Evolutionary conservation across 2,888 invertebrate species (phyloP).

Genomic region (Synanthedon andrenaeformis): DNA sequence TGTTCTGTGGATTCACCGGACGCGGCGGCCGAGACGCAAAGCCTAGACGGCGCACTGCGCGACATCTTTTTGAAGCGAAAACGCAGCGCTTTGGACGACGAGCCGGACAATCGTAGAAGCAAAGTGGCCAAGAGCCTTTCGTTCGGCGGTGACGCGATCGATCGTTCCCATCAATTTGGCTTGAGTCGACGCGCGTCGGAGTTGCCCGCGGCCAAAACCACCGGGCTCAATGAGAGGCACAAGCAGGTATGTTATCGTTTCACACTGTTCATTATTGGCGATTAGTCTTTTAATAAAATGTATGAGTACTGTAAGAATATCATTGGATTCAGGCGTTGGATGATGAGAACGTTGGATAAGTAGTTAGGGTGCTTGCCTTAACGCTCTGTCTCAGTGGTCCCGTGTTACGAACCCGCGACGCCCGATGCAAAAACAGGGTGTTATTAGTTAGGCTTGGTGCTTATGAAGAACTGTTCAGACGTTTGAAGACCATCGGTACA

Average conservation of each 20-base stretch:
- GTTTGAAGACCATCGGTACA: no score
- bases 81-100: slow-evolving; percentile 53
- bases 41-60: slow-evolving; percentile 38
- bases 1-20: slow-evolving; percentile 44
- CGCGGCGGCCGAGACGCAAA: slow-evolving; percentile 49
- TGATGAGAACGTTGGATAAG: no score
- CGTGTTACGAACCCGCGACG: no score
- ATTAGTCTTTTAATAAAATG: neutral
- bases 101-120: slow-evolving; percentile 33
- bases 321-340: no score
- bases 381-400: no score
- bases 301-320: no score
- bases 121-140: slow-evolving; percentile 73
- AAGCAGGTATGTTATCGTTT: slow-evolving; percentile 65
- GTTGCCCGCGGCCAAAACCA: slow-evolving; percentile 30
- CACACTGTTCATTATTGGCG: neutral
- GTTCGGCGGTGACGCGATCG: slow-evolving; percentile 58
- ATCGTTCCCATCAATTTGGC: slow-evolving; percentile 21
- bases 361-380: no score
- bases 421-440: no score
- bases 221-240: slow-evolving; percentile 72
- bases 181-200: slow-evolving; percentile 52
- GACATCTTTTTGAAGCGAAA: slow-evolving; percentile 58
- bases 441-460: no score
- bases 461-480: no score